Evolutionary conservation across 2,113 vertebrate species (phyloP), one percentile per base, ranked within the genome.

Genomic region (Gobius niger): DNA sequence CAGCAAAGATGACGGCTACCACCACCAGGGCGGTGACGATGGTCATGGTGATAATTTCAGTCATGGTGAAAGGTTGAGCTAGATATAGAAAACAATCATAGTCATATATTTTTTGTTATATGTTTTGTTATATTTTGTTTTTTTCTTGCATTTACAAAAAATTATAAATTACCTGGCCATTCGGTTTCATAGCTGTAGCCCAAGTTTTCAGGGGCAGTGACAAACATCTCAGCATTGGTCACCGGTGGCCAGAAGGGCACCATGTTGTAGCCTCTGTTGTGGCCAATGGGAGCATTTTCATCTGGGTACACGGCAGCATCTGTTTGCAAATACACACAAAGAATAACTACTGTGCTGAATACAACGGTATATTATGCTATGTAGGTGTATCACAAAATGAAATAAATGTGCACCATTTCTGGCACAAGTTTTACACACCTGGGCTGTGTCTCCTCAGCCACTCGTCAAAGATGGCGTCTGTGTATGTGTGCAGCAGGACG

Each of bases 191-290:
- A 99, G 49, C 91, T 92, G 73, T 99, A 99, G 19, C 98, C 98
- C 0, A 99, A 85, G 67, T 95, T 97, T 65, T 96, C 95, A 12
- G 95, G 91, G 47, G 98, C 96, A 0, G 94, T 89, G 47, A 95
- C 70, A 87, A 98, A 99, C 97, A 99, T 98, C 85, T 99, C 96
- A 2, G 91, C 93, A 24, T 96, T 98, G 15, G 94, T 95, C 53
- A 99, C 85, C 0, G 98, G 98, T 62, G 98, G 98, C 98, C 98
- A 99, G 84, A 99, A 99, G 9, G 98, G 96, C 6, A 99, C 98
- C 96, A 99, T 99, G 79, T 98, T 97, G 76, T 94, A 98, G 66
- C 91, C 91, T 46, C 95, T 87, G 68, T 99, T 99, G 71, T 99
- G 98, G 69, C 98, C 98, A 47, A 99, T 98, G 15, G 98, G 98